Conservation (phyloP, 2,888 invertebrate species). For the Drosophila falleni region DNA sequence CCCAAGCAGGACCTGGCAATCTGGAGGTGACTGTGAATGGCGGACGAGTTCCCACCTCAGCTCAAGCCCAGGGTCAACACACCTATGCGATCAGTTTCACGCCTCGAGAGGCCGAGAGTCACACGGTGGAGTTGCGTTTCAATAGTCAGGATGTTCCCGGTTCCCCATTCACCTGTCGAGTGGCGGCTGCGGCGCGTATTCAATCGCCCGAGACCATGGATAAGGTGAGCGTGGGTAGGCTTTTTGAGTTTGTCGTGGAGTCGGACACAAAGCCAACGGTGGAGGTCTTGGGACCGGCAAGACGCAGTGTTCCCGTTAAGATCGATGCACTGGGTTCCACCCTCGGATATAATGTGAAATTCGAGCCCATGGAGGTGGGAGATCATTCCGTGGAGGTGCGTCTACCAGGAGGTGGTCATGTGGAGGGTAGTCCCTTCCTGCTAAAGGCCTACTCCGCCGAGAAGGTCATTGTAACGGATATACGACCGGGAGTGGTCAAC, state of each 20-base stretch:
- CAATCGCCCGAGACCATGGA: slow-evolving; percentile 94
- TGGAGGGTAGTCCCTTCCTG: slow-evolving; percentile 97
- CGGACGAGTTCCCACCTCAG: slow-evolving; percentile 97
- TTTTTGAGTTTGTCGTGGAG: slow-evolving; percentile 94
- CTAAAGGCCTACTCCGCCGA: slow-evolving; percentile 98
- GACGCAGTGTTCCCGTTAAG: slow-evolving; percentile 90
- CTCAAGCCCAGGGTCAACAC: slow-evolving; percentile 98
- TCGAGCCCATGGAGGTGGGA: slow-evolving; percentile 95
- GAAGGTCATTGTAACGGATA: slow-evolving; percentile 97
- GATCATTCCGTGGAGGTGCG: slow-evolving; percentile 95
- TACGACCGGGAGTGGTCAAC: slow-evolving; percentile 95
- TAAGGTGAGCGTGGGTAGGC: slow-evolving; percentile 94
- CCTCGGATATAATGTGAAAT: slow-evolving; percentile 88
- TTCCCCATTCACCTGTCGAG: slow-evolving; percentile 86
- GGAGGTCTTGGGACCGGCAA: slow-evolving; percentile 91
- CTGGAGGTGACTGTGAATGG: slow-evolving; percentile 99
- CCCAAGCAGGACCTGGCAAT: slow-evolving; percentile 99
- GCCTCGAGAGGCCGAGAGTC: slow-evolving; percentile 95
- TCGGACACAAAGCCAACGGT: slow-evolving; percentile 93
- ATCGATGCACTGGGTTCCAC: slow-evolving; percentile 79
- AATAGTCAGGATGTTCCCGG: slow-evolving; percentile 98
- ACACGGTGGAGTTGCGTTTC: slow-evolving; percentile 97
- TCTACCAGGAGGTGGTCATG: slow-evolving; percentile 90
- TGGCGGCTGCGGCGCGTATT: slow-evolving; percentile 93
- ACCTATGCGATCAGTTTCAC: slow-evolving; percentile 99